Percentiles rank a stretch among this genome's conserved stretches.
Evolutionary conservation across 2,113 vertebrate species (phyloP).

Genomic region (Calyptomena viridis): DNA sequence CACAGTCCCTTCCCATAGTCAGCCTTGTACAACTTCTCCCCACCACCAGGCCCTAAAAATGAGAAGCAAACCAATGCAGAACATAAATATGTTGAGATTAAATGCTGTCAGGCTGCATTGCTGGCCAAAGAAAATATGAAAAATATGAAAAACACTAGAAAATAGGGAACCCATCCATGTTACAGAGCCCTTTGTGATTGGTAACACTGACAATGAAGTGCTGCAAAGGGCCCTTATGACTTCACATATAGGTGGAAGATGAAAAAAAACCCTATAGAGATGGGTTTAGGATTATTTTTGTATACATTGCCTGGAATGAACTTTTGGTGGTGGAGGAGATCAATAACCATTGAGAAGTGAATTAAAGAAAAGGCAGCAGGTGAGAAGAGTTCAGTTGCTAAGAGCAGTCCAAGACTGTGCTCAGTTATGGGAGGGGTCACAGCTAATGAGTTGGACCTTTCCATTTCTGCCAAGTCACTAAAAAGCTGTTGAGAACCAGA

Average conservation of each 20-base stretch:
- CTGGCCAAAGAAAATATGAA: no score
- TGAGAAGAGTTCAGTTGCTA: not conserved
- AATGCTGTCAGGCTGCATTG: not conserved
- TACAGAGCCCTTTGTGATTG: not conserved
- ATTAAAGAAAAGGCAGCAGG: not conserved
- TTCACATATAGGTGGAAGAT: not conserved
- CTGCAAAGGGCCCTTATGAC: not conserved
- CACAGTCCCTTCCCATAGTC: no score
- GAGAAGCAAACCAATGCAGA: not conserved
- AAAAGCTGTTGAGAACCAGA: not conserved
- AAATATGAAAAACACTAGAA: not conserved
- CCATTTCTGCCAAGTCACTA: not conserved
- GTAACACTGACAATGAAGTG: not conserved
- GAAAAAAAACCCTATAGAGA: not conserved
- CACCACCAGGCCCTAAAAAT: not conserved
- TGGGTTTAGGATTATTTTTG: not conserved
- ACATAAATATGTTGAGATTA: not conserved
- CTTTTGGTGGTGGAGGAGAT: not conserved
- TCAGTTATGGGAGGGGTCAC: not conserved
- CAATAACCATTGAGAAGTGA: not conserved
- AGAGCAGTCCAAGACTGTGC: not conserved
- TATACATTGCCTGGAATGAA: not conserved
- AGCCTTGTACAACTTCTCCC: not conserved
- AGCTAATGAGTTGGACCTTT: not conserved
- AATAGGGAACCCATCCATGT: not conserved